Evolutionary conservation across 2,888 invertebrate genomes (phyloP).

Genomic region (Anarsia innoxiella): DNA sequence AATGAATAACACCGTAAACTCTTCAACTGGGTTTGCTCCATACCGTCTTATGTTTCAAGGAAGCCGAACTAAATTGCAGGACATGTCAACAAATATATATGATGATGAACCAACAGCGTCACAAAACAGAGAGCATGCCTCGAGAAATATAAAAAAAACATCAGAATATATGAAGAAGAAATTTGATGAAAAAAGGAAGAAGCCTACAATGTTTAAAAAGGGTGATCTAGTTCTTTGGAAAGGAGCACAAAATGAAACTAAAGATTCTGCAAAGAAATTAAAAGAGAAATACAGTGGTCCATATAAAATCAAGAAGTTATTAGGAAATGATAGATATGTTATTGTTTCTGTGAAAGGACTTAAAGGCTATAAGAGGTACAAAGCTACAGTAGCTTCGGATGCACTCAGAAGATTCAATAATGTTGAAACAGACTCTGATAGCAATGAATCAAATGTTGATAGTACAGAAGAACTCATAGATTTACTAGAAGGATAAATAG

Average conservation of each 20-base stretch:
- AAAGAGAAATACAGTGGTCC: slow-evolving; percentile 1
- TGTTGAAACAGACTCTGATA: background rate
- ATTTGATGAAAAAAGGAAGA: background rate
- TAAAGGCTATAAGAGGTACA: background rate
- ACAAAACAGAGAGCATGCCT: background rate
- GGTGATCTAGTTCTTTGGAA: background rate
- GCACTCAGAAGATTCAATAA: background rate
- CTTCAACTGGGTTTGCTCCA: background rate
- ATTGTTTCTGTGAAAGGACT: background rate
- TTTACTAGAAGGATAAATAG: slow-evolving; percentile 1
- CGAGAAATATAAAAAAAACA: background rate
- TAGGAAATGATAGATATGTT: background rate
- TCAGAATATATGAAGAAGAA: background rate
- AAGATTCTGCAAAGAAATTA: background rate
- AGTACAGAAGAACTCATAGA: background rate
- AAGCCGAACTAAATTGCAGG: background rate
- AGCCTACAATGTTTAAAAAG: background rate
- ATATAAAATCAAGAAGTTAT: background rate
- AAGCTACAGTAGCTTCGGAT: background rate
- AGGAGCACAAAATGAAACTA: background rate
- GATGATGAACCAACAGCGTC: background rate
- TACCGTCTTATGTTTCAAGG: background rate
- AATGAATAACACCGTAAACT: background rate
- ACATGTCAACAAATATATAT: background rate
- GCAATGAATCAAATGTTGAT: background rate